Percentiles rank a stretch among this genome's conserved stretches.
These are phyloP conservation scores for Lasiurus borealis DNA, from an alignment of 2,113 vertebrate genomes.

Conservation along the genomic window DNA sequence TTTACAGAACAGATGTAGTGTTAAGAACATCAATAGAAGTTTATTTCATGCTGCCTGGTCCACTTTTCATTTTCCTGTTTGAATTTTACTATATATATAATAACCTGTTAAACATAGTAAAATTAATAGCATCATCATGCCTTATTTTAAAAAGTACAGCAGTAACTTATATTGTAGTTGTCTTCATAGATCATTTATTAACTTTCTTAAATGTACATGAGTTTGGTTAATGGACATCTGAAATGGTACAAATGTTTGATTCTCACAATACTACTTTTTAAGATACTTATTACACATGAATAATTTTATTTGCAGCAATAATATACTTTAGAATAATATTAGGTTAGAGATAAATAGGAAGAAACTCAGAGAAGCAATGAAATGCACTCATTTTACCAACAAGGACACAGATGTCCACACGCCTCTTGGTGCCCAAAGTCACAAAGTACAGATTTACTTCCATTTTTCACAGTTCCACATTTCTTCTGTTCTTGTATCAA, in stretches of 20 bases:
- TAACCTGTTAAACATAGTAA: conserved; percentile 65
- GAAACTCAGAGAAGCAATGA: background rate
- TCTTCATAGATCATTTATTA: background rate
- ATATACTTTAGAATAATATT: conserved; percentile 7
- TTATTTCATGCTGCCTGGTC: conserved; percentile 31
- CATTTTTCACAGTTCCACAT: conserved; percentile 35
- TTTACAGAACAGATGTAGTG: conserved; percentile 39
- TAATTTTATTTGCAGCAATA: conserved; percentile 29
- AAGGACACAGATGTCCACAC: background rate
- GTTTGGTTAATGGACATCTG: background rate
- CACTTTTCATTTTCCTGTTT: conserved; percentile 58
- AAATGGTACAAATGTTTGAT: background rate
- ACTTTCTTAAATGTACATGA: background rate
- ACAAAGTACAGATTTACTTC: conserved; percentile 36
- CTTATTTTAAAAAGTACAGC: conserved; percentile 3
- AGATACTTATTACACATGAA: background rate
- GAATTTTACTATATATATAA: conserved; percentile 62
- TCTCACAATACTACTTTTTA: conserved; percentile 7
- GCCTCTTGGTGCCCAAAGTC: background rate
- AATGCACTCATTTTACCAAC: background rate
- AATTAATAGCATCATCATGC: conserved; percentile 10
- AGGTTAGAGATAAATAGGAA: background rate
- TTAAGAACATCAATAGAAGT: conserved; percentile 58
- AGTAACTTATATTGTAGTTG: conserved; percentile 39
- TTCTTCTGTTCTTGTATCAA: conserved; percentile 37